phyloP scores from a whole-genome alignment of 2,888 invertebrate genomes.

The Pyralis farinalis region DNA sequence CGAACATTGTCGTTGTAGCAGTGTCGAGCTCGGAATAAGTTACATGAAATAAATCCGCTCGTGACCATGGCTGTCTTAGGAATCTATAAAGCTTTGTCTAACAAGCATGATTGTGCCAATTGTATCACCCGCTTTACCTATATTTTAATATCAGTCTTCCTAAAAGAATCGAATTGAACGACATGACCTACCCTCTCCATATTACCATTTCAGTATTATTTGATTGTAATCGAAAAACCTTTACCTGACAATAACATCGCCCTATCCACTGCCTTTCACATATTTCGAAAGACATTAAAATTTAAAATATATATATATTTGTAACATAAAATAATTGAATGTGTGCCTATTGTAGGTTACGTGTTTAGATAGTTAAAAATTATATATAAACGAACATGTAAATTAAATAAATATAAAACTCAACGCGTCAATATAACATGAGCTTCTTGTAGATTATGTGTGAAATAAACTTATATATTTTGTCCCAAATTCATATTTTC shows the following conservation, averaged over 20 bases:
- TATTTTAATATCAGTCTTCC: too few species aligned
- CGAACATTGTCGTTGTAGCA: too few species aligned
- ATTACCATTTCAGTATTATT: slow-evolving; percentile 17
- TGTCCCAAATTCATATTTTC: slow-evolving; percentile 8
- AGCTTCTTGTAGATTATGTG: slow-evolving; percentile 56
- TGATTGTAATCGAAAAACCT: slow-evolving; percentile 1
- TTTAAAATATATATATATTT: slow-evolving; percentile 5
- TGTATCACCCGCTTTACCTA: too few species aligned
- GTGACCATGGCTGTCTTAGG: too few species aligned
- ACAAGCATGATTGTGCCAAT: too few species aligned
- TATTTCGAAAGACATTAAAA: slow-evolving; percentile 5
- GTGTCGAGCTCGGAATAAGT: too few species aligned
- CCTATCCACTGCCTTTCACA: slow-evolving; percentile 26
- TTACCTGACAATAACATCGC: slow-evolving; percentile 23
- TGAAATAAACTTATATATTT: slow-evolving; percentile 24
- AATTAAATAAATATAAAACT: slow-evolving; percentile 37
- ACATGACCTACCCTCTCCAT: not conserved
- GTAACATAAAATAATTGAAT: slow-evolving; percentile 45
- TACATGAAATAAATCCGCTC: too few species aligned
- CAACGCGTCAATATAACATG: slow-evolving; percentile 51
- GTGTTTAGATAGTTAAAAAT: slow-evolving; percentile 57
- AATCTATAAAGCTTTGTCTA: too few species aligned
- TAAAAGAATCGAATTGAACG: too few species aligned
- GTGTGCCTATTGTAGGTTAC: slow-evolving; percentile 69
- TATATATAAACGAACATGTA: slow-evolving; percentile 44